phyloP scores from a whole-genome alignment of 2,888 invertebrate species.

The Microctonus hyperodae region DNA sequence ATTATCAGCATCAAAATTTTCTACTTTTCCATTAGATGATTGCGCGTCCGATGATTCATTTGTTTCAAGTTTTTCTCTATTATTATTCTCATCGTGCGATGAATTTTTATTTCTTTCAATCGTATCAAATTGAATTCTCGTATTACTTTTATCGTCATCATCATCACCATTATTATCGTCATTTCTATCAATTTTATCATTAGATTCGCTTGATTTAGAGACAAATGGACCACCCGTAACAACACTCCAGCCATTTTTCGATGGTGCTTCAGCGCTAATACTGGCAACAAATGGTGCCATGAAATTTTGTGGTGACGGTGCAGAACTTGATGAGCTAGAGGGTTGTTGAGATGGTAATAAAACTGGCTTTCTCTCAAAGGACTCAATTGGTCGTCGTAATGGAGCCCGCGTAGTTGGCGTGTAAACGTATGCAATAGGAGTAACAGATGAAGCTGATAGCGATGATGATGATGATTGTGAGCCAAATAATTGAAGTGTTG shows the following conservation, averaged over 20 bases:
- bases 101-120: slow-evolving; percentile 1
- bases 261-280: slow-evolving; percentile 67
- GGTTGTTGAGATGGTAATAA: slow-evolving; percentile 59
- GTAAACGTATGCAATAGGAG: slow-evolving; percentile 72
- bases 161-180: slow-evolving; percentile 22
- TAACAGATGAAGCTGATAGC: slow-evolving; percentile 36
- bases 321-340: slow-evolving; percentile 58
- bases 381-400: slow-evolving; percentile 42
- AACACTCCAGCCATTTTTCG: slow-evolving; percentile 71
- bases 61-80: slow-evolving; percentile 18
- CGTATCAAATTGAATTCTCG: slow-evolving; percentile 19
- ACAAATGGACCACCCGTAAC: slow-evolving; percentile 49
- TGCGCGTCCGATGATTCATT: slow-evolving; percentile 51
- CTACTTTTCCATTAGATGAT: slow-evolving; percentile 56
- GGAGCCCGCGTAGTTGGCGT: slow-evolving; percentile 67
- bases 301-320: slow-evolving; percentile 67
- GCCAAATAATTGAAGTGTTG: slow-evolving; percentile 52
- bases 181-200: slow-evolving; percentile 28
- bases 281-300: slow-evolving; percentile 77
- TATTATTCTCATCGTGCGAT: not conserved
- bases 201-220: slow-evolving; percentile 36
- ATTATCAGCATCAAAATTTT: slow-evolving; percentile 70
- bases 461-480: slow-evolving; percentile 50
- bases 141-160: slow-evolving; percentile 5
- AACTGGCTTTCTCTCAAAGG: slow-evolving; percentile 49